Evolutionary conservation across 1,140 invertebrate genomes (phyloP).

Genomic region (Drosophila melanogaster): DNA sequence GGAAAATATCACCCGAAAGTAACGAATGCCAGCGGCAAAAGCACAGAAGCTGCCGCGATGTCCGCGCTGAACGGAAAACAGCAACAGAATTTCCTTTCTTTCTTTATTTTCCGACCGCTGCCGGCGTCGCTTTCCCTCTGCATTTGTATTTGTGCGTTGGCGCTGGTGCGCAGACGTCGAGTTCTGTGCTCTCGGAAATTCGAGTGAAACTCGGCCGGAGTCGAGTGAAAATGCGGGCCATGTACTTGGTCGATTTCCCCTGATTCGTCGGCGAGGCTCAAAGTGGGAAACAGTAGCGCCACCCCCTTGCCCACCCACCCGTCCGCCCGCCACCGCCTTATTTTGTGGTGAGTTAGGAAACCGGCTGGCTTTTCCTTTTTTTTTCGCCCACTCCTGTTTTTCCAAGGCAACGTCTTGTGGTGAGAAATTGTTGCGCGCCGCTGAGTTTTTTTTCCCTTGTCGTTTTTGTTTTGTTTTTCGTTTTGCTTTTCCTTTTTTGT

Average conservation of each 20-base stretch:
- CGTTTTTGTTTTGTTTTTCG: slow-evolving; percentile 1
- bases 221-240: slow-evolving; percentile 26
- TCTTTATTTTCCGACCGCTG: slow-evolving; percentile 20
- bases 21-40: slow-evolving; percentile 33
- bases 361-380: slow-evolving; percentile 35
- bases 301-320: neutral
- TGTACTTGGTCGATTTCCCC: slow-evolving; percentile 70
- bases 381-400: slow-evolving; percentile 32
- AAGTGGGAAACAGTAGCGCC: slow-evolving; percentile 23
- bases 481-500: slow-evolving; percentile 22
- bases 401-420: slow-evolving; percentile 76
- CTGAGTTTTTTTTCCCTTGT: slow-evolving; percentile 47
- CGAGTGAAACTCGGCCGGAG: slow-evolving; percentile 46
- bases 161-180: slow-evolving; percentile 55
- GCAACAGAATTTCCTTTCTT: slow-evolving; percentile 32
- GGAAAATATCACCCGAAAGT: neutral
- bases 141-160: slow-evolving; percentile 1
- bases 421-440: slow-evolving; percentile 77
- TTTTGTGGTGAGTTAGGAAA: slow-evolving; percentile 75
- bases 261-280: slow-evolving; percentile 70
- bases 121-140: slow-evolving; percentile 17
- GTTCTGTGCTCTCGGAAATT: slow-evolving; percentile 27
- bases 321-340: slow-evolving; percentile 12
- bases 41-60: slow-evolving; percentile 5
- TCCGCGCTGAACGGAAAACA: slow-evolving; percentile 57